Base-by-base conservation (phyloP, 2,797 vertebrate genomes). In the Sebastes cheni region DNA sequence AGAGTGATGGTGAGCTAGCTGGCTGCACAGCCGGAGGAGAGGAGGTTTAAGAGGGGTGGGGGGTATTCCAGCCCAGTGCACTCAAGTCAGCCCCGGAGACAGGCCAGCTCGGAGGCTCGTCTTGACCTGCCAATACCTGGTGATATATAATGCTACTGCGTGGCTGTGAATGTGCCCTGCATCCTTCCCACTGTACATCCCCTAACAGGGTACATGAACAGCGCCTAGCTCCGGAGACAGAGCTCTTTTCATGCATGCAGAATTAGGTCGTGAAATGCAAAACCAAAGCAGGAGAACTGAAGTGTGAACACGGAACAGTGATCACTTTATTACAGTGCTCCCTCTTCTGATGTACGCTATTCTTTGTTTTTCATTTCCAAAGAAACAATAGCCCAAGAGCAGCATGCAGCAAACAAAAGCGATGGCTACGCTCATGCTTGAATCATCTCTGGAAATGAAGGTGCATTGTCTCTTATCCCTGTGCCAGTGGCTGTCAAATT, bases 211-310 rank as follows among this genome's bases (percentile, higher is more conserved):
- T 46, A 74, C 60, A 64, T 5, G 72, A 77, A 68, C 77, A 81
- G 70, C 34, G 25, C 62, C 72, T 50, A 58, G 85, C 82, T 84
- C 77, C 75, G 13, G 56, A 88, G 85, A 73, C 86, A 69, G 25
- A 77, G 80, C 82, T 91, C 90, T 80, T 82, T 73, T 89, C 91
- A 93, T 88, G 86, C 92, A 89, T 91, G 86, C 64, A 66, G 42
- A 91, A 93, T 91, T 62, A 87, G 79, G 83, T 67, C 5, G 39
- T 87, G 83, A 91, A 92, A 93, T 81, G 70, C 83, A 88, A 92
- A 91, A 72, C 79, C 79, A 78, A 84, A 77, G 83, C 80, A 77
- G 68, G 74, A 81, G 60, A 90, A 88, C 29, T 91, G 76, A 87
- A 92, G 85, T 86, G 87, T 92, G 88, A 90, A 85, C 82, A 79